Evolutionary conservation across 2,797 vertebrate species (phyloP).

Genomic region (Menidia menidia): DNA sequence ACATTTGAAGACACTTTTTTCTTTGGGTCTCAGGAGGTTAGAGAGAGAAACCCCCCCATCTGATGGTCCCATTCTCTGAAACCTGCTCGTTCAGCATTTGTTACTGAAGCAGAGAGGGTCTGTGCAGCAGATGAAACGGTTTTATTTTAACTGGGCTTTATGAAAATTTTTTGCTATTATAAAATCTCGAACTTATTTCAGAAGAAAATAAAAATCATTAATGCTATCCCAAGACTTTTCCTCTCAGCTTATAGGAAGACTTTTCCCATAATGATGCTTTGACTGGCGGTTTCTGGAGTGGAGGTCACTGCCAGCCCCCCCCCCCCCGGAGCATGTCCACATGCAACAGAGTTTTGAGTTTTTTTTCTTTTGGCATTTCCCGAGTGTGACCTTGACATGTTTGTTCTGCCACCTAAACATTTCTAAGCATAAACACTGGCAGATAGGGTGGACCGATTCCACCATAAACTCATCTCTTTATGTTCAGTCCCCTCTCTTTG

Average conservation of each 20-base stretch:
- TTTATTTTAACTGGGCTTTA: slow-evolving; percentile 37
- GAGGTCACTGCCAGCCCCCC: background rate
- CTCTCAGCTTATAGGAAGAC: slow-evolving; percentile 27
- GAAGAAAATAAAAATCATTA: too few species aligned
- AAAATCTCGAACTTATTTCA: too few species aligned
- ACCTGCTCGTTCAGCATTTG: slow-evolving; percentile 53
- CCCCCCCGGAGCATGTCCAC: too few species aligned
- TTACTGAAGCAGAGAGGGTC: slow-evolving; percentile 45
- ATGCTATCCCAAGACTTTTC: slow-evolving; percentile 34
- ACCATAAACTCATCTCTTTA: too few species aligned
- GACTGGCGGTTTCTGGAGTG: slow-evolving; percentile 17
- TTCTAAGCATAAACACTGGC: too few species aligned
- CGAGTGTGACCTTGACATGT: background rate
- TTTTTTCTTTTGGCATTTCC: background rate
- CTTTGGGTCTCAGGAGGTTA: too few species aligned
- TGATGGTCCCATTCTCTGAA: slow-evolving; percentile 21
- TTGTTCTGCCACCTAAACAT: background rate
- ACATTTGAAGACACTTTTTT: too few species aligned
- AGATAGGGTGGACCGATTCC: too few species aligned
- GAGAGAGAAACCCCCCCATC: background rate
- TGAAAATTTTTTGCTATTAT: too few species aligned
- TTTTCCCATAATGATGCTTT: slow-evolving; percentile 33
- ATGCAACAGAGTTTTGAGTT: too few species aligned
- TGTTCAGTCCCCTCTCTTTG: too few species aligned
- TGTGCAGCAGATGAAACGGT: slow-evolving; percentile 33